These are phyloP conservation scores for Ectropis grisescens DNA, from an alignment of 1,140 invertebrate genomes.

Conservation along the genomic window DNA sequence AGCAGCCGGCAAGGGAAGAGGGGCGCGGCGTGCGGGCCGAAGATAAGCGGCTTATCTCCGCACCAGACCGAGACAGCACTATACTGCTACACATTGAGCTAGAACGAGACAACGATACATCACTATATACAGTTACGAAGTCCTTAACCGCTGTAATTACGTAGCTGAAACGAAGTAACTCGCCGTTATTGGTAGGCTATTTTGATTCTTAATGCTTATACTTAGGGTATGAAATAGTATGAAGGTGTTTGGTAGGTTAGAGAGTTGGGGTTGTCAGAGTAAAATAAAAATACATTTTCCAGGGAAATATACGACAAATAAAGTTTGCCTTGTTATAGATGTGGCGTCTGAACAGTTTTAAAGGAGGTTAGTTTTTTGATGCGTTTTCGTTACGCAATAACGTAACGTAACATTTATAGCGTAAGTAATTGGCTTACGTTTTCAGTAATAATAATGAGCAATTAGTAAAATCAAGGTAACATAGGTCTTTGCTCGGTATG, in stretches of 20 bases:
- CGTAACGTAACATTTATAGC: too few relatives aligned
- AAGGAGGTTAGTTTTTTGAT: too few relatives aligned
- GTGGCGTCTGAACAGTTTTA: conserved; percentile 25
- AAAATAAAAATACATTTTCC: conserved; percentile 69
- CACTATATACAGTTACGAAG: conserved; percentile 55
- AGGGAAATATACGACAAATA: conserved; percentile 59
- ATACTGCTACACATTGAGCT: conserved; percentile 4
- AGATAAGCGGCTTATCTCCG: conserved; percentile 67
- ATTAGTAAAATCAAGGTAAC: too few relatives aligned
- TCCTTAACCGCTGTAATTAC: too few relatives aligned
- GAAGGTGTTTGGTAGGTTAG: conserved; percentile 15
- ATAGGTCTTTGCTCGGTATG: too few relatives aligned
- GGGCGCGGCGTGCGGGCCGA: conserved; percentile 52
- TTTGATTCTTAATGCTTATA: too few relatives aligned
- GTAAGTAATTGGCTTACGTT: too few relatives aligned
- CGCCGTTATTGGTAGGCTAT: not conserved
- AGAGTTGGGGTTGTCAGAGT: conserved; percentile 15
- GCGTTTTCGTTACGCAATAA: too few relatives aligned
- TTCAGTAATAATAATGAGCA: too few relatives aligned
- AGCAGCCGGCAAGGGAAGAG: conserved; percentile 40
- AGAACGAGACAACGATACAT: conserved; percentile 35
- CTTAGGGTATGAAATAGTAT: too few relatives aligned
- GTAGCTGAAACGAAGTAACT: too few relatives aligned
- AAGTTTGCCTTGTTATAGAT: conserved; percentile 55
- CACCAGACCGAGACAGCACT: conserved; percentile 29